Evolutionary conservation across 2,113 vertebrate genomes (phyloP), one percentile per base, ranked within the genome.

Genomic region (Paramisgurnus dabryanus): DNA sequence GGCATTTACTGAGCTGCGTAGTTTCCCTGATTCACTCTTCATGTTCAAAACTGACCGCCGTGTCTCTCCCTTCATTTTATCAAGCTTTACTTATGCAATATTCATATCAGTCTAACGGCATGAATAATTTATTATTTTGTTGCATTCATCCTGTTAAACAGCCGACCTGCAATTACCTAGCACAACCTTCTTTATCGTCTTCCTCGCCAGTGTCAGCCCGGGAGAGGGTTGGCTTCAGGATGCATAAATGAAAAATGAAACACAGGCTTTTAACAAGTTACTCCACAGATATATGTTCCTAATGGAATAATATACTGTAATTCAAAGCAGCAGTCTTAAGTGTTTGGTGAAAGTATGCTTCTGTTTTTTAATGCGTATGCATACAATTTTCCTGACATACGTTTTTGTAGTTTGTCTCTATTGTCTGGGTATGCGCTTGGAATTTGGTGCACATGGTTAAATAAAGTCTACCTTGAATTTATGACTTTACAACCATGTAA

Each of bases 71-170:
- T 79, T 60, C 9, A 27, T 58, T 13, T 79, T 81, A 80, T 65
- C 78, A 70, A 69, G 18, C 70, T 41, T 80, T 79, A 81, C 77
- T 61, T 82, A 71, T 69, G 69, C 65, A 68, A 74, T 81, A 86
- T 67, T 83, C 65, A 80, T 74, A 64, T 73, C 80, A 84, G 78
- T 53, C 1, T 80, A 69, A 55, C 64, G 49, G 55, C 41, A 76
- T 87, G 76, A 87, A 88, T 89, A 81, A 87, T 80, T 78, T 13
- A 83, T 79, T 66, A 60, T 49, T 68, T 63, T 67, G 64, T 76
- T 67, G 69, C 53, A 45, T 68, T 55, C 73, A 67, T 81, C 71
- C 66, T 69, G 76, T 79, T 73, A 63, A 72, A 72, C 76, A 73
- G 34, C n/a, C 49, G 45, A 41, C 69, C 61, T 67, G n/a, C 50